Conservation (phyloP, 2,113 vertebrate genomes). For the Cromileptes altivelis region DNA sequence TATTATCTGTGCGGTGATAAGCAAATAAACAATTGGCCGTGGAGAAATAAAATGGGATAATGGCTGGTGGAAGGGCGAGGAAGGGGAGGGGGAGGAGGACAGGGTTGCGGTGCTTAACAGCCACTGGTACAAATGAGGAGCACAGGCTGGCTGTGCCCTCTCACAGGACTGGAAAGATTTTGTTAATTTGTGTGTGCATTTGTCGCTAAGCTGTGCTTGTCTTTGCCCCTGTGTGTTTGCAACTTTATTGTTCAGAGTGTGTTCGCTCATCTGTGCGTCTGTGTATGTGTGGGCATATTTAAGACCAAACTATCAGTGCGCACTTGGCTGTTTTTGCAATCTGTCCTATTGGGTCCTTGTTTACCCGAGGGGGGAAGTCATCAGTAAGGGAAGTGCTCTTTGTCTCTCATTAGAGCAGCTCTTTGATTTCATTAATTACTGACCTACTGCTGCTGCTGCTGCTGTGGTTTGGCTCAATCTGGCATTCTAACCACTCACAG, state of each 20-base stretch:
- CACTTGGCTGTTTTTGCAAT: constrained; percentile 27
- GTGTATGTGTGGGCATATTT: background rate
- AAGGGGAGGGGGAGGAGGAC: constrained; percentile 12
- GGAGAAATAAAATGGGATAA: constrained; percentile 57
- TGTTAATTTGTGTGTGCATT: constrained; percentile 18
- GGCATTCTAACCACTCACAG: constrained; percentile 55
- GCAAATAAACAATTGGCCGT: constrained; percentile 73
- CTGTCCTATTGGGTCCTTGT: constrained; percentile 40
- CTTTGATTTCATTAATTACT: constrained; percentile 82
- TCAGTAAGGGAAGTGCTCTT: constrained; percentile 63
- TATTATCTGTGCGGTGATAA: constrained; percentile 73
- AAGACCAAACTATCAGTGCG: background rate
- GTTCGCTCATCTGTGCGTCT: background rate
- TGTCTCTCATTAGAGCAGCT: constrained; percentile 75
- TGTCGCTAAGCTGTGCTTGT: constrained; percentile 26
- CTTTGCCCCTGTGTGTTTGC: constrained; percentile 1
- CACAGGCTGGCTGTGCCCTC: constrained; percentile 31
- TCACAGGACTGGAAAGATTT: constrained; percentile 6
- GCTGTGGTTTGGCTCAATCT: constrained; percentile 67
- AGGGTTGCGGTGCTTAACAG: constrained; percentile 26
- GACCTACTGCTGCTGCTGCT: constrained; percentile 62
- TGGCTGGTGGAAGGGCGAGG: constrained; percentile 28
- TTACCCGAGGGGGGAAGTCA: constrained; percentile 38
- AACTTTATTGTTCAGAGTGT: background rate
- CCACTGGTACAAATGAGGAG: constrained; percentile 37